A percentile compares a stretch with the other conserved stretches of the same genome.
Evolutionary conservation across 2,888 invertebrate genomes (phyloP).

Genomic region (Polydrusus cervinus): DNA sequence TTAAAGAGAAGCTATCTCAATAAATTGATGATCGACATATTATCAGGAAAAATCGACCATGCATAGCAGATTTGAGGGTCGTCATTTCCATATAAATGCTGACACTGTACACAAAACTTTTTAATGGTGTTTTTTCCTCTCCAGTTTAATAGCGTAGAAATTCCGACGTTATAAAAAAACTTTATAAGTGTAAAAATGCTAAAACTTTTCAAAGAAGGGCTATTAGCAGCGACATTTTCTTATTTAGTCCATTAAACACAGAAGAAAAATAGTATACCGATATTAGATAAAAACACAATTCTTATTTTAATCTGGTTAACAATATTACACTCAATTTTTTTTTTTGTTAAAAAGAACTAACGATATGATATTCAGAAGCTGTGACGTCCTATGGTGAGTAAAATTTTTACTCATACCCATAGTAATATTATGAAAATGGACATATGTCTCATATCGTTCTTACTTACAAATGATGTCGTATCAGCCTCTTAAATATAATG

Average conservation of each 20-base stretch:
- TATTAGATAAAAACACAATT: background rate
- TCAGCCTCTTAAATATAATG: too few relatives aligned
- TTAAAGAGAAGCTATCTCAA: too few relatives aligned
- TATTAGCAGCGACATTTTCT: constrained; percentile 6
- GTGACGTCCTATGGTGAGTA: too few relatives aligned
- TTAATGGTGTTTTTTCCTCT: constrained; percentile 13
- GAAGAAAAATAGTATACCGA: background rate
- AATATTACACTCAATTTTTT: background rate
- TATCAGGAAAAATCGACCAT: constrained; percentile 3
- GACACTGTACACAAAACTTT: background rate
- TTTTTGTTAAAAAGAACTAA: too few relatives aligned
- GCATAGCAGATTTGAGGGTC: constrained; percentile 7
- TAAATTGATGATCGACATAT: background rate
- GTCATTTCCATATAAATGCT: constrained; percentile 1
- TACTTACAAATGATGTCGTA: too few relatives aligned
- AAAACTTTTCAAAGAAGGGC: constrained; percentile 11
- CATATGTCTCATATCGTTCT: too few relatives aligned
- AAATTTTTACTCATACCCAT: too few relatives aligned
- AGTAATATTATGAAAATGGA: too few relatives aligned
- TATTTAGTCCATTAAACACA: background rate
- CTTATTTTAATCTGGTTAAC: background rate
- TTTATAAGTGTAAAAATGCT: constrained; percentile 15
- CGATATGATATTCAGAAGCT: too few relatives aligned
- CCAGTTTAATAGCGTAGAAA: constrained; percentile 5
- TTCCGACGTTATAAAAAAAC: constrained; percentile 2